Conservation (phyloP, 1,140 invertebrate genomes). For the Manduca sexta region DNA sequence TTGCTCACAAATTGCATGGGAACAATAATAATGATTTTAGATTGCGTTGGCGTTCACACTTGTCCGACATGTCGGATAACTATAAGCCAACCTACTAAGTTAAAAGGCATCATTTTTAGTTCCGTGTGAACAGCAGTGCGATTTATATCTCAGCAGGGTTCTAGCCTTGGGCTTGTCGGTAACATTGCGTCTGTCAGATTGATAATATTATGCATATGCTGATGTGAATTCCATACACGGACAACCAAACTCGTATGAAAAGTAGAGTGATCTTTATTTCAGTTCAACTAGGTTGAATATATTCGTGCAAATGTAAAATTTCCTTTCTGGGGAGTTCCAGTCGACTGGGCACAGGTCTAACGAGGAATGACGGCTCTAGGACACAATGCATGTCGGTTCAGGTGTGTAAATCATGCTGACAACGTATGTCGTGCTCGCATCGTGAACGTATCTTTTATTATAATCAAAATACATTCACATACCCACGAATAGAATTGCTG, state of each 20-base stretch:
- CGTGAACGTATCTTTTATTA: no score
- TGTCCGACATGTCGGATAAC: neutral
- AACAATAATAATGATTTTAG: no score
- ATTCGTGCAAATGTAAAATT: neutral
- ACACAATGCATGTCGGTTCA: conserved; percentile 31
- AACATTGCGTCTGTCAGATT: conserved; percentile 30
- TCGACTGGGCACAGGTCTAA: conserved; percentile 25
- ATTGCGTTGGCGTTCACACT: no score
- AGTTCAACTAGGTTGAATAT: neutral
- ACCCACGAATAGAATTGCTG: no score
- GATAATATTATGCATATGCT: conserved; percentile 32
- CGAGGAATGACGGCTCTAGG: conserved; percentile 37
- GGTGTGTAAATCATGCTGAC: conserved; percentile 24
- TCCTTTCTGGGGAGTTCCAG: conserved; percentile 16
- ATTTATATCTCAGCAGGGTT: conserved; percentile 41
- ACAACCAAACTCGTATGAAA: neutral
- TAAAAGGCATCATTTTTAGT: neutral
- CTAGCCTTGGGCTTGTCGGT: conserved; percentile 24
- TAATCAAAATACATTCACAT: no score
- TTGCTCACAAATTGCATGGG: no score
- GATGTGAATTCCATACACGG: conserved; percentile 6
- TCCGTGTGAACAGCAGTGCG: conserved; percentile 17
- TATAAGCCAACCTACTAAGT: neutral
- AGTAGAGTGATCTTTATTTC: conserved; percentile 3
- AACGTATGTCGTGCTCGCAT: conserved; percentile 12